Evolutionary conservation across 2,888 invertebrate species (phyloP).

Genomic region (Kryphioiulus occultus): DNA sequence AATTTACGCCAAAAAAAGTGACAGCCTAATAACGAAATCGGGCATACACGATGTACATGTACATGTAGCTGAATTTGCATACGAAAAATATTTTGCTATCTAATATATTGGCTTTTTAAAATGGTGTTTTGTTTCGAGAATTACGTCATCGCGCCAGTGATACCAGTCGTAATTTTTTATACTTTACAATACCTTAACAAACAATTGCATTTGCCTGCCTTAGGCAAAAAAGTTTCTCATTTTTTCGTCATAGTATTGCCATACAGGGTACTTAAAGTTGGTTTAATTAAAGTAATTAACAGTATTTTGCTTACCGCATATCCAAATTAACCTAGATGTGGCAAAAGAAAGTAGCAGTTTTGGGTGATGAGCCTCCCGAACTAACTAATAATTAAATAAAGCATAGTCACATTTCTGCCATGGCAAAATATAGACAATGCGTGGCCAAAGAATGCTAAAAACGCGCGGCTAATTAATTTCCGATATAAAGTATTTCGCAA

Average conservation of each 20-base stretch:
- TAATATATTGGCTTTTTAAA: background rate
- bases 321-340: constrained; percentile 14
- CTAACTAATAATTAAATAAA: background rate
- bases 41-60: no score
- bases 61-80: background rate
- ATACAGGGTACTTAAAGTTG: background rate
- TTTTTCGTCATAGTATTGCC: background rate
- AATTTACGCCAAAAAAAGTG: background rate
- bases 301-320: background rate
- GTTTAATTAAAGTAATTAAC: constrained; percentile 5
- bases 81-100: no score
- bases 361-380: background rate
- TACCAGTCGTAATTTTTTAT: no score
- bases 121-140: no score
- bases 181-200: no score
- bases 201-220: no score
- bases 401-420: background rate
- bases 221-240: background rate
- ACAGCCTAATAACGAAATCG: no score
- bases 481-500: background rate
- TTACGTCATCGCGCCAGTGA: no score
- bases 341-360: background rate
- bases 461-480: background rate
- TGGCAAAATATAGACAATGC: background rate
- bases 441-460: background rate